phyloP scores from a whole-genome alignment of 2,888 invertebrate species.

The Erannis defoliaria region DNA sequence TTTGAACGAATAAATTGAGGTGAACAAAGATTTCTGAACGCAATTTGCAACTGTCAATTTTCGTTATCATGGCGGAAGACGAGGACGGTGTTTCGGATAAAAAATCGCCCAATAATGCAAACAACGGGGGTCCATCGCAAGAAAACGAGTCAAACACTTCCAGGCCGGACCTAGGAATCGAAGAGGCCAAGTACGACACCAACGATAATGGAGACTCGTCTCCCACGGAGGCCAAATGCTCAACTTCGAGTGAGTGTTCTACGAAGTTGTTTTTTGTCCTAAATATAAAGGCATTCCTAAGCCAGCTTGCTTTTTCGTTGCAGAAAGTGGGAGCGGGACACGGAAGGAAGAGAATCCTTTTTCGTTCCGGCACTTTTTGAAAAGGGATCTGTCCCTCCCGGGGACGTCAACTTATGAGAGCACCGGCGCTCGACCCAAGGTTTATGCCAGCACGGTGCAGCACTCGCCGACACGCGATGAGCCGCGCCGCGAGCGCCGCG shows the following conservation, averaged over 20 bases:
- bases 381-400: constrained; percentile 87
- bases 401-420: constrained; percentile 87
- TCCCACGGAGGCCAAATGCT: constrained; percentile 72
- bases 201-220: constrained; percentile 74
- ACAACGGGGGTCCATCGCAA: constrained; percentile 68
- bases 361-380: constrained; percentile 94
- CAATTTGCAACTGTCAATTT: constrained; percentile 71
- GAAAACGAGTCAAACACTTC: constrained; percentile 74
- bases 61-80: constrained; percentile 85
- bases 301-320: constrained; percentile 63
- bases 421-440: constrained; percentile 93
- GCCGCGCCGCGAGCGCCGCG: constrained; percentile 66
- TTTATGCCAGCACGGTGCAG: constrained; percentile 84
- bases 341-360: constrained; percentile 92
- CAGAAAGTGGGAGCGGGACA: constrained; percentile 77
- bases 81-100: constrained; percentile 84
- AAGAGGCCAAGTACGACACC: constrained; percentile 78
- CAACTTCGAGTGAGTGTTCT: constrained; percentile 80
- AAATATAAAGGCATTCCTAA: constrained; percentile 73
- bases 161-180: constrained; percentile 82
- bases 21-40: constrained; percentile 55
- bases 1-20: constrained; percentile 46
- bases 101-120: constrained; percentile 79
- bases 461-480: constrained; percentile 80
- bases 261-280: constrained; percentile 81